phyloP scores from a whole-genome alignment of 1,140 invertebrate species.

The Hirudo medicinalis region DNA sequence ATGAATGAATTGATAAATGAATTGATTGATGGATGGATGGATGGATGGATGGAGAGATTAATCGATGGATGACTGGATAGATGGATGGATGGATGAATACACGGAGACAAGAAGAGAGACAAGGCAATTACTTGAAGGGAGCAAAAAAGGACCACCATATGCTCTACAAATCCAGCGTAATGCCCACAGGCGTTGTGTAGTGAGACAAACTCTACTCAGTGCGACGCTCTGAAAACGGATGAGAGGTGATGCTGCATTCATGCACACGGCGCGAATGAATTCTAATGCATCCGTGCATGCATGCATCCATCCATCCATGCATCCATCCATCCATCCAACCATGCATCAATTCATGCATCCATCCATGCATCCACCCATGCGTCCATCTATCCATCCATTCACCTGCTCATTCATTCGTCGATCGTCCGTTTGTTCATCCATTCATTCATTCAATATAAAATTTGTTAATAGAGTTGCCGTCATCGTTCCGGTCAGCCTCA shows the following conservation, averaged over 20 bases:
- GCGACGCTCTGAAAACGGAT: no score
- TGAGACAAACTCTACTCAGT: no score
- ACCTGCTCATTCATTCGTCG: background rate
- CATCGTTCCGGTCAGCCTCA: background rate
- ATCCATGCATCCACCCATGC: background rate
- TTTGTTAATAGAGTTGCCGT: background rate
- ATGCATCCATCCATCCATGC: background rate
- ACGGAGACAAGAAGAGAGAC: no score
- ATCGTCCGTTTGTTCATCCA: background rate
- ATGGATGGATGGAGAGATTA: no score
- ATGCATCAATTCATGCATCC: background rate
- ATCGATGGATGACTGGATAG: no score
- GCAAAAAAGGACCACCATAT: no score
- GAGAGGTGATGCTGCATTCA: background rate
- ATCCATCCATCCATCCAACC: background rate
- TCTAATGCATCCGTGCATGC: background rate
- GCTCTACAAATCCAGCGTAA: no score
- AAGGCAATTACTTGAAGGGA: no score
- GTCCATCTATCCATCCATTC: background rate
- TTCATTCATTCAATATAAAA: background rate
- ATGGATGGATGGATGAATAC: no score
- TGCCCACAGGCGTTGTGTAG: no score
- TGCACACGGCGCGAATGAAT: background rate
- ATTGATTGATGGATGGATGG: no score
- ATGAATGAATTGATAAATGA: no score